Base-by-base conservation (phyloP, 2,113 vertebrate species). In the Colius striatus region DNA sequence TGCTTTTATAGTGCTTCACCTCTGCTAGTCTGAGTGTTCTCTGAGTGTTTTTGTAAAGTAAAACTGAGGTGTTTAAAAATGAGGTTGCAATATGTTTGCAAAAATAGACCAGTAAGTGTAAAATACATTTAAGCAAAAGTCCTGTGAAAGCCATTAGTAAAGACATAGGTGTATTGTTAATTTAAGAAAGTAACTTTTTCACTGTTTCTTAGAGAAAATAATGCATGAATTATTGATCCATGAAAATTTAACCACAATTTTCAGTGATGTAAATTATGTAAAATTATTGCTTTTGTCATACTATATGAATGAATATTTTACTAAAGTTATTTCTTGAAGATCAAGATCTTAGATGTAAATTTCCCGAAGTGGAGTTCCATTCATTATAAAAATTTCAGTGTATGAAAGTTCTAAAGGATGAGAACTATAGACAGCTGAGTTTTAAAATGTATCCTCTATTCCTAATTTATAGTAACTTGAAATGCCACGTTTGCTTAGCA, bases 141-240 rank as follows among this genome's bases (percentile, higher is more conserved):
- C 16, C 20, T 6, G 54, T 51, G 72, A 94, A 96, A 92, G 29
- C 72, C 25, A 30, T 87, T 67, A 86, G 47, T 41, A 32, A 15
- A 75, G n/a, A 13, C 66, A 54, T 85, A 60, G 16, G 16, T 84
- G 65, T 90, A 66, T 58, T 76, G 67, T 90, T 96, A 95, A 87
- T 90, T 92, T 89, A 51, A 66, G 61, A 91, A 90, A 95, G 48
- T n/a, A 62, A 51, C 4, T 53, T 96, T 89, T 90, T 87, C 78
- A 86, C 36, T 9, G 75, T 66, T 91, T 80, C 53, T 92, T 82
- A 73, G 15, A 43, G 68, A 91, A 95, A 95, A 73, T 55, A 2
- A 66, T 41, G 45, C 29, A 16, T 82, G 34, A 72, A 70, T 90
- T 95, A 72, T 30, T 57, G 68, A 71, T 30, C 23, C 73, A 16